Evolutionary conservation across 1,140 invertebrate species (phyloP).

Genomic region (Drosophila kohkoa): DNA sequence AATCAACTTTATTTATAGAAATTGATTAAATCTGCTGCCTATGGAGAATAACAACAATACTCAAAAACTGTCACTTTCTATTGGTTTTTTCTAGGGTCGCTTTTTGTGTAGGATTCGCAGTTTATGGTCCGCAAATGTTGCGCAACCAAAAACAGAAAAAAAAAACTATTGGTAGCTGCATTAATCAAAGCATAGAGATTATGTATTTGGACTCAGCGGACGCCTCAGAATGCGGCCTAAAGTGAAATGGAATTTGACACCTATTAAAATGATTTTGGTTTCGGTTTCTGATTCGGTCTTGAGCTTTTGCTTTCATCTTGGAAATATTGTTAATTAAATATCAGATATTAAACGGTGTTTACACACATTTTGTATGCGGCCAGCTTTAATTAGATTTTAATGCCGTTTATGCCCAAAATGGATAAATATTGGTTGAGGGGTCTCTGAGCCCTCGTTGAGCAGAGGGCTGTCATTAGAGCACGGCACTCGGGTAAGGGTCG

Average conservation of each 20-base stretch:
- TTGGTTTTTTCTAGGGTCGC: slow-evolving; percentile 43
- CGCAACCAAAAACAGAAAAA: slow-evolving; percentile 45
- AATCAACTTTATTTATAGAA: slow-evolving; percentile 24
- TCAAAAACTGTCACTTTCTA: slow-evolving; percentile 57
- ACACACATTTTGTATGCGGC: slow-evolving; percentile 1
- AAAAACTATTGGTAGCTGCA: slow-evolving; percentile 43
- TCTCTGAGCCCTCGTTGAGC: slow-evolving; percentile 15
- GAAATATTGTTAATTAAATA: slow-evolving; percentile 65
- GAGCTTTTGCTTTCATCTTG: slow-evolving; percentile 59
- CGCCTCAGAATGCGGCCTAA: slow-evolving; percentile 63
- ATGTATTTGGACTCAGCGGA: slow-evolving; percentile 37
- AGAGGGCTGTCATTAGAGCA: slow-evolving; percentile 50
- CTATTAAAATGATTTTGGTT: slow-evolving; percentile 58
- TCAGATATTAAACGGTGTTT: slow-evolving; percentile 42
- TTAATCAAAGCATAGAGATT: slow-evolving; percentile 62
- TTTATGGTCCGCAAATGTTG: slow-evolving; percentile 53
- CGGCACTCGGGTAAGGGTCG: slow-evolving; percentile 3
- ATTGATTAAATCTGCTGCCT: slow-evolving; percentile 59
- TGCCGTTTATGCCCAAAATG: slow-evolving; percentile 59
- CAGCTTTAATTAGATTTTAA: slow-evolving; percentile 74
- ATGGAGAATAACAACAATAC: slow-evolving; percentile 33
- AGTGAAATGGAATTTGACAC: slow-evolving; percentile 76
- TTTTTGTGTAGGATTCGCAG: slow-evolving; percentile 48
- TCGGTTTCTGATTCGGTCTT: slow-evolving; percentile 37
- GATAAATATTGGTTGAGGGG: slow-evolving; percentile 21